Evolutionary conservation across 37 sponge, comb jelly and placozoan genomes (phyloP).

Genomic region (Aphrocallistes beatrix): DNA sequence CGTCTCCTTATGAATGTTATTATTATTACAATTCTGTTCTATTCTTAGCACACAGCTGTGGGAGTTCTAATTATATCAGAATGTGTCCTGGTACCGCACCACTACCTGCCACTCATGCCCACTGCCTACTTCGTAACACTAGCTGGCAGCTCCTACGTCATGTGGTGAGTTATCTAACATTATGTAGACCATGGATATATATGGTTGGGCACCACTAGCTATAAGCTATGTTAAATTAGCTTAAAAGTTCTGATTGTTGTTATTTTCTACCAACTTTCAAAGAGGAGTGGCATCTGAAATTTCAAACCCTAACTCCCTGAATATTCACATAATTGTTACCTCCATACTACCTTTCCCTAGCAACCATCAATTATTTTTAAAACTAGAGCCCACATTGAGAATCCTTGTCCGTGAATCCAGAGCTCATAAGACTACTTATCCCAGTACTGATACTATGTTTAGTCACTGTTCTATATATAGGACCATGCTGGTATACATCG

Average conservation of each 20-base stretch:
- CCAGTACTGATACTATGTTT: no score
- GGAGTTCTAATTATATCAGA: conserved; percentile 35
- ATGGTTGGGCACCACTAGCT: neutral
- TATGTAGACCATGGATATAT: neutral
- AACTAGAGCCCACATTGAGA: no score
- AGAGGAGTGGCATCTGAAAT: no score
- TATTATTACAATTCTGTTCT: neutral
- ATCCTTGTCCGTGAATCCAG: no score
- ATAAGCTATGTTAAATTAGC: neutral
- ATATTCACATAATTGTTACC: no score
- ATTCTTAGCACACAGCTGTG: conserved; percentile 33
- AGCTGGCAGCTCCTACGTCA: conserved; percentile 30
- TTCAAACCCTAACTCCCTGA: no score
- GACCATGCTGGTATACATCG: conserved; percentile 24
- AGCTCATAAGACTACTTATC: no score
- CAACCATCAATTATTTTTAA: no score
- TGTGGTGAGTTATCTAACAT: conserved; percentile 33
- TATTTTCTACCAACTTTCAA: neutral
- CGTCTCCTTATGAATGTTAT: neutral
- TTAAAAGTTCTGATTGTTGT: neutral
- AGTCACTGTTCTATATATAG: conserved; percentile 4
- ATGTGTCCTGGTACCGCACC: conserved; percentile 46
- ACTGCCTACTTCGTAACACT: conserved; percentile 15
- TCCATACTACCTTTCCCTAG: no score
- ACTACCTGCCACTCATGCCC: conserved; percentile 32